These are phyloP conservation scores for Lamprologus sp. DNA, from an alignment of 2,113 vertebrate species.

Conservation along the genomic window DNA sequence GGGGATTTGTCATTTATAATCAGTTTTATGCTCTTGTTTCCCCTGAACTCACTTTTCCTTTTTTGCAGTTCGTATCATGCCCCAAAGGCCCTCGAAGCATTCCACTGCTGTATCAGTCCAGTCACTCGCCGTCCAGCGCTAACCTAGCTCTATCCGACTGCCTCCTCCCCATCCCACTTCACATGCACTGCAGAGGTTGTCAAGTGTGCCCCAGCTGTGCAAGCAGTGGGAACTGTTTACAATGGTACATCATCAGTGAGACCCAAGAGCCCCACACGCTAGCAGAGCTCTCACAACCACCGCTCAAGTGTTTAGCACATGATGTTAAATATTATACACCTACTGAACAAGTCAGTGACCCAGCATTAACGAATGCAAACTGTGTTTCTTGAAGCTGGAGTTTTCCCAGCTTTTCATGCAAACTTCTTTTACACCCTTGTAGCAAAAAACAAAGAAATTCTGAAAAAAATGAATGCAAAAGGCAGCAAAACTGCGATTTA, in stretches of 20 bases:
- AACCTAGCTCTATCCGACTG: not conserved
- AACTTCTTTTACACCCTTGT: not conserved
- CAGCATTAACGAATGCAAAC: not conserved
- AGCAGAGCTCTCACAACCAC: not conserved
- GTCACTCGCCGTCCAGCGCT: not conserved
- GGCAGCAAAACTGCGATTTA: not conserved
- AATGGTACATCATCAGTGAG: not conserved
- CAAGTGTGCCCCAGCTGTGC: conserved; percentile 37
- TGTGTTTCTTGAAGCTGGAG: not conserved
- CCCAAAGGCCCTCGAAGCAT: conserved; percentile 30
- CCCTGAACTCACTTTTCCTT: conserved; percentile 11
- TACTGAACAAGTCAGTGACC: not conserved
- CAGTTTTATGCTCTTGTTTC: conserved; percentile 36
- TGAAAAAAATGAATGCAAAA: not conserved
- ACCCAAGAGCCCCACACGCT: not conserved
- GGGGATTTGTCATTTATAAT: conserved; percentile 46
- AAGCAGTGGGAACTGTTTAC: conserved; percentile 31
- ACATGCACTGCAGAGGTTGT: conserved; percentile 5
- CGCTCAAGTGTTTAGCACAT: not conserved
- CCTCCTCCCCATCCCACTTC: not conserved
- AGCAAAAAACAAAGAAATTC: not conserved
- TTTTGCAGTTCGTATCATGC: conserved; percentile 30
- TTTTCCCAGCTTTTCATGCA: not conserved
- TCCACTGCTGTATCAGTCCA: conserved; percentile 22
- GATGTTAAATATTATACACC: not conserved